Evolutionary conservation across 2,888 invertebrate species (phyloP), one percentile per base, ranked within the genome.

Genomic region (Aleiodes testaceus): DNA sequence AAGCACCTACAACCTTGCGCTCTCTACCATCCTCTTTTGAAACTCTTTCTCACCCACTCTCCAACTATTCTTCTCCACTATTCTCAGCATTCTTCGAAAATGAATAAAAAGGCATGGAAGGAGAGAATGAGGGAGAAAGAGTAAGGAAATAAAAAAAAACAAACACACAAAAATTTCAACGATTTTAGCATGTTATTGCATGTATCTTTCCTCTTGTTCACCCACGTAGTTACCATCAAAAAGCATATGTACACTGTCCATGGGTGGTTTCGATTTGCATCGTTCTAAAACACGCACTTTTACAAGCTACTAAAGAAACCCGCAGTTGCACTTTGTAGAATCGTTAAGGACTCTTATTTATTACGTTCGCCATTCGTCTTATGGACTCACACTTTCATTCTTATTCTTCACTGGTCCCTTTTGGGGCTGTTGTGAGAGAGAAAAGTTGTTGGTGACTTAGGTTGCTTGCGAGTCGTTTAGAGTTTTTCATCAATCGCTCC

Each of bases 1-100:
- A 81, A 81, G 80, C 78, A 80, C 79, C 78, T 78, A 77, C 77
- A 72, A 75, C 76, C 76, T 74, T 77, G 71, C 45, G 66, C 74
- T 63, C 63, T 63, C 69, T 50, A 70, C 65, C 50, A 69, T 74
- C 61, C 14, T 36, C 61, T 70, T 61, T 73, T 47, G 26, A 30
- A 71, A 55, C 61, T 70, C 47, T 18, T 44, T 61, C 63, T 45
- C 69, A 66, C 66, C 66, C 66, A 30, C 67, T 42, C 61, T 53
- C 26, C 61, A 64, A 66, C 44, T 72, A n/a, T 52, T 64, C 63
- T 67, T 47, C 26, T 59, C 22, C 65, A 30, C 66, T 18, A 70
- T 71, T 74, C 45, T 22, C 59, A 22, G 45, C n/a, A 63, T 63
- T 63, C 45, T 45, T 45, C 18, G 4, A 45, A 63, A 63, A 42